Evolutionary conservation across 2,113 vertebrate species (phyloP).

Genomic region (Lutjanus erythropterus): DNA sequence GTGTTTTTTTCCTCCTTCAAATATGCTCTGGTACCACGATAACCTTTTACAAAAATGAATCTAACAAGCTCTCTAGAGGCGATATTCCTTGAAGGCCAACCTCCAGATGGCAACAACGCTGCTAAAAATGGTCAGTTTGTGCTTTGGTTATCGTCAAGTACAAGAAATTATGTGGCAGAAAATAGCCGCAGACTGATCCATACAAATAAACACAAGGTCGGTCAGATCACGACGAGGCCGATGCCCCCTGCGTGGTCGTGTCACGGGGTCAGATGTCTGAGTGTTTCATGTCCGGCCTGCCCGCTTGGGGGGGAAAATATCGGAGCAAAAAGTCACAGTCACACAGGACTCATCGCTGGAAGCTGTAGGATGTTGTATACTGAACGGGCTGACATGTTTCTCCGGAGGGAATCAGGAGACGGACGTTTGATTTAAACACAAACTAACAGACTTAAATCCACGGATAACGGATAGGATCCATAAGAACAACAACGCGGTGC

Average conservation of each 20-base stretch:
- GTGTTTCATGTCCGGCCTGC: conserved; percentile 43
- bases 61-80: not conserved
- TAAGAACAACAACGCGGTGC: conserved; percentile 15
- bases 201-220: conserved; percentile 22
- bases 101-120: not conserved
- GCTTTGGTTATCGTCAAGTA: not conserved
- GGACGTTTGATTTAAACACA: not conserved
- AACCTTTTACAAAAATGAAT: not conserved
- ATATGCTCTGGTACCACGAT: not conserved
- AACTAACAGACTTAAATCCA: conserved; percentile 3
- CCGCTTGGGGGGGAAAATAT: conserved; percentile 37
- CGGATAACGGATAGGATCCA: conserved; percentile 7
- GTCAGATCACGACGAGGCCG: conserved; percentile 4
- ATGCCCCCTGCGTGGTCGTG: conserved; percentile 33
- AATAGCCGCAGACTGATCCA: conserved; percentile 29
- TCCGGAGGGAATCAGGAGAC: conserved; percentile 30
- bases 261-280: conserved; percentile 61
- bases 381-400: conserved; percentile 10
- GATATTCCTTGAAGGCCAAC: not conserved
- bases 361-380: not conserved
- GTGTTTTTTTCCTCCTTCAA: not conserved
- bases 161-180: not conserved
- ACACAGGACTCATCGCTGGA: conserved; percentile 40
- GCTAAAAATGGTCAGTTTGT: conserved; percentile 34
- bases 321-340: conserved; percentile 59